Evolutionary conservation across 1,140 invertebrate genomes (phyloP).

Genomic region (Archegozetes longisetosus): DNA sequence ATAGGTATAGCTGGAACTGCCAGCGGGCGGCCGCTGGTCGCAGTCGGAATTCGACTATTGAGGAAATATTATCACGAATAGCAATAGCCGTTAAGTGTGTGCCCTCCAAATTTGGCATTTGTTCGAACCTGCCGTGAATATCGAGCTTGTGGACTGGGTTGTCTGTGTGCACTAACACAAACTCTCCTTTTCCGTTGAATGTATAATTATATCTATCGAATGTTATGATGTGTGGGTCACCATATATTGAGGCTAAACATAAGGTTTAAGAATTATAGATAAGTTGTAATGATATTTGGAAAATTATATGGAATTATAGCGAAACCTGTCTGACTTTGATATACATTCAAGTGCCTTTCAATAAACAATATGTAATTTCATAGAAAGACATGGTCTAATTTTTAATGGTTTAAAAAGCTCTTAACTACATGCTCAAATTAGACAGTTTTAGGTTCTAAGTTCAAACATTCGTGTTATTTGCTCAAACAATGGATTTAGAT

Average conservation of each 20-base stretch:
- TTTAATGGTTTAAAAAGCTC: too few species aligned
- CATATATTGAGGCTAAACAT: slow-evolving; percentile 48
- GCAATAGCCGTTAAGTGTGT: slow-evolving; percentile 73
- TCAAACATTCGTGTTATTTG: too few species aligned
- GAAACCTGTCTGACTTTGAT: too few species aligned
- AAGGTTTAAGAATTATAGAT: background rate
- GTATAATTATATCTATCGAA: slow-evolving; percentile 79
- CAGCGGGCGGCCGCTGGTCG: slow-evolving; percentile 66
- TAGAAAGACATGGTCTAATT: too few species aligned
- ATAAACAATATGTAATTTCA: too few species aligned
- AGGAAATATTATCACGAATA: slow-evolving; percentile 49
- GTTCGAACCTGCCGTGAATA: slow-evolving; percentile 73
- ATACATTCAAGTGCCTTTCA: too few species aligned
- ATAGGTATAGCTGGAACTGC: slow-evolving; percentile 75
- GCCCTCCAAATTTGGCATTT: slow-evolving; percentile 46
- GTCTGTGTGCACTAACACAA: slow-evolving; percentile 60
- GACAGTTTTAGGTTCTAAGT: too few species aligned
- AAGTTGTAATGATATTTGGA: too few species aligned
- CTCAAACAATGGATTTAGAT: too few species aligned
- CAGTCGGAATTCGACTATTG: slow-evolving; percentile 64
- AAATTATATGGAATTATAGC: too few species aligned
- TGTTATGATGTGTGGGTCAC: slow-evolving; percentile 84
- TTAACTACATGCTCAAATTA: too few species aligned
- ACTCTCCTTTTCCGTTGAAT: slow-evolving; percentile 91
- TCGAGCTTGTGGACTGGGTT: slow-evolving; percentile 52